Conservation (phyloP, 2,113 vertebrate genomes). For the Leptosomus discolor region DNA sequence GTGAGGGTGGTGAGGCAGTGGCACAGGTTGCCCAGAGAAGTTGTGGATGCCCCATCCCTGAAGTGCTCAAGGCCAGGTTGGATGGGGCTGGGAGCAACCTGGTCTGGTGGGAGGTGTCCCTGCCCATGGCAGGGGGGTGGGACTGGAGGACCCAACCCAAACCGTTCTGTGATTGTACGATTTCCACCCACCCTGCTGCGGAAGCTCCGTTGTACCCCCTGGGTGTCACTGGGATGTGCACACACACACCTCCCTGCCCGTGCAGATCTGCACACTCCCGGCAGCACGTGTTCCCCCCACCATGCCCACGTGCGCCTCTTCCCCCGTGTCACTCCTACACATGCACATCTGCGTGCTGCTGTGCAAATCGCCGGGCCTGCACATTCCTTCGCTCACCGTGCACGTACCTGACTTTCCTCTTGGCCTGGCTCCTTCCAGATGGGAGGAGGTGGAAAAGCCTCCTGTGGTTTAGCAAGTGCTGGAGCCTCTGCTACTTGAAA, state of each 20-base stretch:
- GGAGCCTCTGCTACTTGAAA: neutral
- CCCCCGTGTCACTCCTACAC: neutral
- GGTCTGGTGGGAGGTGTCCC: too few species aligned
- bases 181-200: too few species aligned
- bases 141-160: too few species aligned
- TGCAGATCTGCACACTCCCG: neutral
- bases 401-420: neutral
- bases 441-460: neutral
- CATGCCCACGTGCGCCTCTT: neutral
- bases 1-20: too few species aligned
- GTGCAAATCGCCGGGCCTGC: neutral
- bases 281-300: neutral
- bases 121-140: too few species aligned
- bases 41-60: too few species aligned
- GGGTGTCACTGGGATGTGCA: fast-evolving
- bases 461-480: neutral
- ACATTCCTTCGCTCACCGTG: neutral
- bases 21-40: too few species aligned
- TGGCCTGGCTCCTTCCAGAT: neutral
- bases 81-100: too few species aligned
- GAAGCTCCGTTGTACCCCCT: neutral
- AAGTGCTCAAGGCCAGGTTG: too few species aligned
- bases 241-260: fast-evolving
- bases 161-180: too few species aligned
- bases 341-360: fast-evolving